phyloP scores from a whole-genome alignment of 2,888 invertebrate species.

The Pheosia tremula region DNA sequence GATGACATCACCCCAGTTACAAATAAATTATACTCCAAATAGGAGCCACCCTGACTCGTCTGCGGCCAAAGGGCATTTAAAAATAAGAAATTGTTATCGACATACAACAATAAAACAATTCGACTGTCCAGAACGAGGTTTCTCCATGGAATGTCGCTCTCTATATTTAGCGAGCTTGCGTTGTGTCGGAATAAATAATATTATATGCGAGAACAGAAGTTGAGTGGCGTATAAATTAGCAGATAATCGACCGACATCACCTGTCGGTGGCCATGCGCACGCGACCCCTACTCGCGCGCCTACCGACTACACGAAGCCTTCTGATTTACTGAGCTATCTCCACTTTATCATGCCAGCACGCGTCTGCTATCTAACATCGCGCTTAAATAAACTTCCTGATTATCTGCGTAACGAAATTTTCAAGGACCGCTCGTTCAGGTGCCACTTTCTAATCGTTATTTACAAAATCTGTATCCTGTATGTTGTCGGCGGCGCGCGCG shows the following conservation, averaged over 20 bases:
- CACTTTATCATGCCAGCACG: conserved; percentile 53
- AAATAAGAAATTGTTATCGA: conserved; percentile 64
- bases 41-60: conserved; percentile 46
- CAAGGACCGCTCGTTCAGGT: conserved; percentile 56
- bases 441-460: conserved; percentile 71
- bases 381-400: conserved; percentile 63
- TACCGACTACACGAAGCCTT: conserved; percentile 14
- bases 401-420: conserved; percentile 58
- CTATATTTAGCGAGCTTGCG: conserved; percentile 78
- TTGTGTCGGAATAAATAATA: conserved; percentile 74
- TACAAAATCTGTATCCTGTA: conserved; percentile 67
- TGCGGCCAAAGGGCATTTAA: conserved; percentile 55
- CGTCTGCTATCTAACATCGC: conserved; percentile 51
- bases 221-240: conserved; percentile 77
- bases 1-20: conserved; percentile 74
- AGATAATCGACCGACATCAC: conserved; percentile 75
- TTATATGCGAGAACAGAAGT: conserved; percentile 76
- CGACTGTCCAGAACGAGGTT: conserved; percentile 65
- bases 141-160: conserved; percentile 69
- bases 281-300: conserved; percentile 46
- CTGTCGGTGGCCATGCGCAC: conserved; percentile 69
- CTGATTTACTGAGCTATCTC: conserved; percentile 58
- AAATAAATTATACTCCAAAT: conserved; percentile 60
- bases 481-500: conserved; percentile 49
- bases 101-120: conserved; percentile 72